Evolutionary conservation across 2,797 vertebrate species (phyloP).

Genomic region (Gephyroberyx darwinii): DNA sequence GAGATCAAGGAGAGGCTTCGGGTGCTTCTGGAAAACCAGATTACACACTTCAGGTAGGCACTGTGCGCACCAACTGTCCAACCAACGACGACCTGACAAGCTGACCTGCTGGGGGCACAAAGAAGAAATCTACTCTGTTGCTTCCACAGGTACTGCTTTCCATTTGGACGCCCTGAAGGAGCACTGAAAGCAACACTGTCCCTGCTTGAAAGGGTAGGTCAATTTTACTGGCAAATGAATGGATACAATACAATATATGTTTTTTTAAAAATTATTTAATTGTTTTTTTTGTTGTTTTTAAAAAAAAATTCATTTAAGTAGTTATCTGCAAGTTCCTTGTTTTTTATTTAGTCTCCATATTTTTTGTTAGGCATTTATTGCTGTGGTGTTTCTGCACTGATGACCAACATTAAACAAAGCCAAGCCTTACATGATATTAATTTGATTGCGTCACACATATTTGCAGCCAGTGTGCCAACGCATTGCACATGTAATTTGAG

Average conservation of each 20-base stretch:
- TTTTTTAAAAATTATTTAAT: background rate
- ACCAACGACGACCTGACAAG: background rate
- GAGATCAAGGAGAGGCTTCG: constrained; percentile 97
- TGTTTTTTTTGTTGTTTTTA: background rate
- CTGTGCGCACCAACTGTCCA: background rate
- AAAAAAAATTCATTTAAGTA: too few species aligned
- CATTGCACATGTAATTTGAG: too few species aligned
- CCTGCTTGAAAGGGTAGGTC: constrained; percentile 92
- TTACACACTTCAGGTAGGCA: constrained; percentile 95
- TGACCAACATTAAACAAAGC: too few species aligned
- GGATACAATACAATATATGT: background rate
- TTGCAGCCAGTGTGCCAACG: too few species aligned
- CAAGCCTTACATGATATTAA: too few species aligned
- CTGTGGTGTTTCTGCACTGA: too few species aligned
- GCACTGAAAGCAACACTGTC: constrained; percentile 97
- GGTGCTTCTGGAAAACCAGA: constrained; percentile 97
- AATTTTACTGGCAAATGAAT: background rate
- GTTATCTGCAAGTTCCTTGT: too few species aligned
- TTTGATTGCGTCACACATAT: too few species aligned
- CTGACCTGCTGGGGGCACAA: background rate
- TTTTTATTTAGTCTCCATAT: too few species aligned
- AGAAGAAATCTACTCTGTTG: background rate
- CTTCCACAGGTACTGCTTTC: constrained; percentile 93
- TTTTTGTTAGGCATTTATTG: too few species aligned
- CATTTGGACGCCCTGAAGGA: constrained; percentile 97